Conservation (phyloP, 2,113 vertebrate genomes). For the Alectura lathami region DNA sequence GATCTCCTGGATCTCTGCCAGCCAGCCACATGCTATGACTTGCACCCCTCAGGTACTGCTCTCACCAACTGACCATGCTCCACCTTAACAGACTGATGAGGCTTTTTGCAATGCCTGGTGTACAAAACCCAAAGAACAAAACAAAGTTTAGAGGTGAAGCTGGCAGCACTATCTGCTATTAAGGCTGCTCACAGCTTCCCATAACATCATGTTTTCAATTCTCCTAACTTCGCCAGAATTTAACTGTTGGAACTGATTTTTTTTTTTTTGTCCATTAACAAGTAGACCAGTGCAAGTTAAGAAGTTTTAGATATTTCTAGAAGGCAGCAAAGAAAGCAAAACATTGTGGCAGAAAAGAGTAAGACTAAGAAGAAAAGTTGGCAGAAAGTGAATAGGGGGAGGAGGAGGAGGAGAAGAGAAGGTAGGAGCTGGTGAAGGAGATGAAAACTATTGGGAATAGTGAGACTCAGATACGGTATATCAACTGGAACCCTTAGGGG, state of each 20-base stretch:
- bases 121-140: neutral
- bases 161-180: neutral
- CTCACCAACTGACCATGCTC: neutral
- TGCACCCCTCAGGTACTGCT: neutral
- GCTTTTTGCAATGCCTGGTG: neutral
- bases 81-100: neutral
- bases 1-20: neutral
- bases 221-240: neutral
- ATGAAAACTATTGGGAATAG: neutral
- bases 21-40: neutral
- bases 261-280: neutral
- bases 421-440: neutral
- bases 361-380: neutral
- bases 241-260: neutral
- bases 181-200: neutral
- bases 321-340: neutral
- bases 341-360: neutral
- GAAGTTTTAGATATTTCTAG: neutral
- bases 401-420: neutral
- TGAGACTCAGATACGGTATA: neutral
- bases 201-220: neutral
- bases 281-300: neutral
- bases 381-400: neutral
- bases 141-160: neutral
- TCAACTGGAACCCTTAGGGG: neutral